phyloP scores from a whole-genome alignment of 2,888 invertebrate species.

The Rapana venosa region DNA sequence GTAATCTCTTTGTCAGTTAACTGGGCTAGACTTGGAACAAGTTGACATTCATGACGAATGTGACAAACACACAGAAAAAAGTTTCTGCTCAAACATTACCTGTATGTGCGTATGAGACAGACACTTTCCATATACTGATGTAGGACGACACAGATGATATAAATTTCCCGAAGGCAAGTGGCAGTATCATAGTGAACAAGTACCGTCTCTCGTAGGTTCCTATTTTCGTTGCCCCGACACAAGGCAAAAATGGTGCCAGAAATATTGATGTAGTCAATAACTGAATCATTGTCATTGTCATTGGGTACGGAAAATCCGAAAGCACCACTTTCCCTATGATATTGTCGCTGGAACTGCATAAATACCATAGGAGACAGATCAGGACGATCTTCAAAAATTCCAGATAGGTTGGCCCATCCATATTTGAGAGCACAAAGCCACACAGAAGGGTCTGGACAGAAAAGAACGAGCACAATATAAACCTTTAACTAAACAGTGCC shows the following conservation, averaged over 20 bases:
- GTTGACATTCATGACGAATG: no score
- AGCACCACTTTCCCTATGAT: slow-evolving; percentile 94
- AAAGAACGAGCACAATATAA: neutral
- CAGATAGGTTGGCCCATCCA: slow-evolving; percentile 50
- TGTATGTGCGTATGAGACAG: slow-evolving; percentile 97
- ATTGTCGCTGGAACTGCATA: slow-evolving; percentile 92
- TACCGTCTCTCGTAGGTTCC: slow-evolving; percentile 83
- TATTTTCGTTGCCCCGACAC: slow-evolving; percentile 65
- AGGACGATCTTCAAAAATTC: slow-evolving; percentile 65
- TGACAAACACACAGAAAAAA: neutral
- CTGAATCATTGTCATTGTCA: slow-evolving; percentile 96
- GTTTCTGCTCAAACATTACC: slow-evolving; percentile 81
- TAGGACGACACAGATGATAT: slow-evolving; percentile 93
- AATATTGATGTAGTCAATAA: slow-evolving; percentile 89
- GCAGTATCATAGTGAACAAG: slow-evolving; percentile 89
- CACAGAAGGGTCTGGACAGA: neutral
- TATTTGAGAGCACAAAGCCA: slow-evolving; percentile 5
- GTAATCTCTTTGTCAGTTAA: no score
- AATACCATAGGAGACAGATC: slow-evolving; percentile 84
- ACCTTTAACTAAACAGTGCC: neutral
- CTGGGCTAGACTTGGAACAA: no score
- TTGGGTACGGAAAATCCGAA: slow-evolving; percentile 93
- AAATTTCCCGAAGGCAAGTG: slow-evolving; percentile 94
- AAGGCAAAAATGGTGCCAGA: slow-evolving; percentile 77
- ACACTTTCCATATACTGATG: slow-evolving; percentile 97